These are phyloP conservation scores for Rhizomys pruinosus DNA, from an alignment of 2,113 vertebrate genomes.

Conservation along the genomic window DNA sequence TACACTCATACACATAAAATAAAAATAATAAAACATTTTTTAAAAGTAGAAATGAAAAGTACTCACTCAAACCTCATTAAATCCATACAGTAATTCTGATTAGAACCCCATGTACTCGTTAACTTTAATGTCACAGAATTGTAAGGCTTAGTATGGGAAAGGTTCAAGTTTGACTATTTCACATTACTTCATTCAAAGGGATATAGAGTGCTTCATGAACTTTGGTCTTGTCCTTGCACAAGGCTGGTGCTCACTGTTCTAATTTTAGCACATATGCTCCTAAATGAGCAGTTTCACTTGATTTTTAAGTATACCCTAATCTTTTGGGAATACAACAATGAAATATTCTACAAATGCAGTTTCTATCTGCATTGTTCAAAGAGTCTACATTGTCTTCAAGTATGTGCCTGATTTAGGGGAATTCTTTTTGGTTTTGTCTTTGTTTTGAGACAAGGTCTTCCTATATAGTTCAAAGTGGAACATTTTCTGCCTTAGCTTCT, in stretches of 20 bases:
- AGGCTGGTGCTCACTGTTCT: neutral
- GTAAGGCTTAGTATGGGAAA: neutral
- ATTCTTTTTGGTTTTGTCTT: too few species aligned
- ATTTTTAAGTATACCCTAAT: neutral
- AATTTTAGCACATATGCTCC: neutral
- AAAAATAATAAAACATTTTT: neutral
- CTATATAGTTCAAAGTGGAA: too few species aligned
- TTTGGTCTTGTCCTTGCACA: neutral
- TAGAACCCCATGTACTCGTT: neutral
- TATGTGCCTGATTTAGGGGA: neutral
- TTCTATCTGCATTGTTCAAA: neutral
- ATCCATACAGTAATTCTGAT: neutral
- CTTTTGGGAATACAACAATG: neutral
- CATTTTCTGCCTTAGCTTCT: too few species aligned
- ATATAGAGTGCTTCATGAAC: neutral
- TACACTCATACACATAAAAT: too few species aligned
- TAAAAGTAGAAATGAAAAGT: too few species aligned
- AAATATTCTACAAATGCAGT: neutral
- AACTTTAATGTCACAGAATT: neutral
- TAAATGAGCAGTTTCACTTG: neutral
- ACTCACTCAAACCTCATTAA: neutral
- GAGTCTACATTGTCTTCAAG: neutral
- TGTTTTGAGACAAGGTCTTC: too few species aligned
- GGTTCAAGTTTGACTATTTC: neutral
- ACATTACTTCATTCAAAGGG: neutral